Evolutionary conservation across 2,113 vertebrate genomes (phyloP), one percentile per base, ranked within the genome.

Genomic region (Tricholaema leucomelas): DNA sequence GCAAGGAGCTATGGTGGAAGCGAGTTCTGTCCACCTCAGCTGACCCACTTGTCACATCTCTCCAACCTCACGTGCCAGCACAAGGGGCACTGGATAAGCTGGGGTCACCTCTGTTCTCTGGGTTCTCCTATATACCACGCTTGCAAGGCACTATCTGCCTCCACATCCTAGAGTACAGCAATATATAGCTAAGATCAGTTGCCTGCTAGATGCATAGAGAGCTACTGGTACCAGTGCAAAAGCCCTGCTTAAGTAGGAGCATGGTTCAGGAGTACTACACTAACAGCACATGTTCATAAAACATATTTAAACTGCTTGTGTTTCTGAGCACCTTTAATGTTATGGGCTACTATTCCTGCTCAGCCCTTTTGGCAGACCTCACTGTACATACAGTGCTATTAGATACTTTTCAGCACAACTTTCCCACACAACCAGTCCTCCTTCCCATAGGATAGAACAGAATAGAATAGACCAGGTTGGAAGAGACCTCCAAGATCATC

Each of bases 181-280:
- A 36, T 15, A 2, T 6, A 31, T 0, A 52, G 79, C n/a, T 9
- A 10, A 23, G 52, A 12, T 19, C 0, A 6, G 21, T 3, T 31
- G 27, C 77, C 30, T 33, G 3, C 20, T 11, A 27, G n/a, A 14
- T 5, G 35, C 46, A 13, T 0, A 12, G 10, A 1, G n/a, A 71
- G 4, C 58, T 36, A 17, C 24, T 0, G 1, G 30, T 8, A 71
- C 6, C 31, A 5, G 1, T 65, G 55, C n/a, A 19, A 42, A 61
- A 74, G 44, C 40, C 35, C 12, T n/a, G 40, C 60, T 19, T 3
- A 3, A 36, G 20, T 13, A 33, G 12, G 5, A 42, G 10, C 2
- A 2, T 2, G 25, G 12, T 44, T 38, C 2, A 55, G 14, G 0
- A 56, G 64, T 28, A 44, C 25, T 21, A 3, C 5, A 3, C 4